phyloP scores from a whole-genome alignment of 1,140 invertebrate species.

The Araneus ventricosus region DNA sequence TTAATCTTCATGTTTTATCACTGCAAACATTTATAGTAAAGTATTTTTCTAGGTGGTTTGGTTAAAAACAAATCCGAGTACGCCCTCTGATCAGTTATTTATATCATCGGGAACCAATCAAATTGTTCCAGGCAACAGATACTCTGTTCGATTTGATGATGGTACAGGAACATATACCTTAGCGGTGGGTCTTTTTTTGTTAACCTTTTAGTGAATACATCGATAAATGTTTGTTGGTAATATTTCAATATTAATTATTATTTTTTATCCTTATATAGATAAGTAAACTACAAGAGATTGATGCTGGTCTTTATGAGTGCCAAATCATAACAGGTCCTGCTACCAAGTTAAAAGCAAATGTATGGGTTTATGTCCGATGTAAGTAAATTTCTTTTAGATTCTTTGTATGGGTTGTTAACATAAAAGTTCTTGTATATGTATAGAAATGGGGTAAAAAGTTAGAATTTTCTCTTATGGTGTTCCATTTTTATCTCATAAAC shows the following conservation, averaged over 20 bases:
- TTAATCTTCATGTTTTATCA: too few relatives aligned
- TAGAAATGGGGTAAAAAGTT: too few relatives aligned
- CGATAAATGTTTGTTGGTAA: background rate
- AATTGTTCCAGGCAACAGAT: slow-evolving; percentile 86
- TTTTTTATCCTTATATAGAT: slow-evolving; percentile 83
- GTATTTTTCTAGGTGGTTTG: slow-evolving; percentile 80
- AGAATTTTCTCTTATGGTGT: too few relatives aligned
- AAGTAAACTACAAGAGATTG: slow-evolving; percentile 96
- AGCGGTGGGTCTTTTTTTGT: slow-evolving; percentile 83
- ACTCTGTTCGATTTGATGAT: slow-evolving; percentile 89
- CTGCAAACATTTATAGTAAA: background rate
- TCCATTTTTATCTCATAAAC: too few relatives aligned
- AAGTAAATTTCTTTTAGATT: slow-evolving; percentile 57
- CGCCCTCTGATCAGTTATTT: slow-evolving; percentile 74
- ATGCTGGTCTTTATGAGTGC: slow-evolving; percentile 92
- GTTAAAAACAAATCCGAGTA: slow-evolving; percentile 75
- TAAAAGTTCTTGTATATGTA: background rate
- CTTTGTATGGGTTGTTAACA: too few relatives aligned
- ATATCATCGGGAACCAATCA: slow-evolving; percentile 89
- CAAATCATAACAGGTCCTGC: slow-evolving; percentile 89
- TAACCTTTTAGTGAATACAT: background rate
- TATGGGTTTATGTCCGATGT: slow-evolving; percentile 88
- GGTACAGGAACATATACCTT: slow-evolving; percentile 89
- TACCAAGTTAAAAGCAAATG: slow-evolving; percentile 89
- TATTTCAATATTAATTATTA: background rate